Evolutionary conservation across 2,113 vertebrate species (phyloP).

Genomic region (Hiodon tergisus): DNA sequence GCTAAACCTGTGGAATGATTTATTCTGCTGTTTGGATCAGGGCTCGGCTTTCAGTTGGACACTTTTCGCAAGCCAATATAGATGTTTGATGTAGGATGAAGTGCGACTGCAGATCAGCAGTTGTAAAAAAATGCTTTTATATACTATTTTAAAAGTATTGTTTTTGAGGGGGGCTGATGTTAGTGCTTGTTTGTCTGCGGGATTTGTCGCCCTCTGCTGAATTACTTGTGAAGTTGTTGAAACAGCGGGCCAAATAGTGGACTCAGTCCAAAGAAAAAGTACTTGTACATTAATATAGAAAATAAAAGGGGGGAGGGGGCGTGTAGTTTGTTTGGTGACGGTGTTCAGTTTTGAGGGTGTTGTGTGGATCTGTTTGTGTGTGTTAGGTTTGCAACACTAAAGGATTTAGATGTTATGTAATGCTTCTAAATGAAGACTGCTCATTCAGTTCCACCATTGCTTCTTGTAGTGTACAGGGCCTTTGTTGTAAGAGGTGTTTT

Average conservation of each 20-base stretch:
- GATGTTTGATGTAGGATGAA: too few relatives aligned
- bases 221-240: too few relatives aligned
- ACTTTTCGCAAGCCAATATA: too few relatives aligned
- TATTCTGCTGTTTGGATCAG: too few relatives aligned
- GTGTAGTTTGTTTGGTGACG: conserved; percentile 33
- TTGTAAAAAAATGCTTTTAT: too few relatives aligned
- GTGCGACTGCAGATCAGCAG: too few relatives aligned
- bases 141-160: too few relatives aligned
- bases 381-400: conserved; percentile 79
- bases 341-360: background rate
- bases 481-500: conserved; percentile 3
- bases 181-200: conserved; percentile 44
- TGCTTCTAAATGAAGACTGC: conserved; percentile 7
- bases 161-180: too few relatives aligned
- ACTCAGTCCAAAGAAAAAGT: conserved; percentile 22
- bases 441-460: conserved; percentile 59
- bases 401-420: conserved; percentile 54
- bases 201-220: too few relatives aligned
- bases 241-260: background rate
- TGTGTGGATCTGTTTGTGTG: conserved; percentile 18
- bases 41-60: too few relatives aligned
- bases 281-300: conserved; percentile 29
- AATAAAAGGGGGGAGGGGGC: conserved; percentile 27
- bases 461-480: conserved; percentile 8
- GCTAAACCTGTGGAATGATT: too few relatives aligned